Base-by-base conservation (phyloP, 2,113 vertebrate species). In the Grammomys surdaster region DNA sequence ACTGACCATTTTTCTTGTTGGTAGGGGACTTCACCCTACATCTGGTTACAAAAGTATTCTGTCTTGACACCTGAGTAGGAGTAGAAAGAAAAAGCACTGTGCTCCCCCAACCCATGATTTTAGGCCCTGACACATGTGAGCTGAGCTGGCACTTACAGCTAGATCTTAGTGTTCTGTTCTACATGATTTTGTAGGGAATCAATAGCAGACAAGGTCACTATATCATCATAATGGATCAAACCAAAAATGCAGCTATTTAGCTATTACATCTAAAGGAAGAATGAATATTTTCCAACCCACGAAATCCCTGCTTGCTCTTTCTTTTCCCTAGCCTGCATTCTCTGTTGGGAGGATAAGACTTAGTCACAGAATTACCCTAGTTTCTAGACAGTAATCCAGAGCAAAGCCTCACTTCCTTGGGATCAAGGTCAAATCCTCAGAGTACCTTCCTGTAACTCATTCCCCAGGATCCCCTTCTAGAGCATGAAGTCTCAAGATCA, bases 311-410 rank as follows among this genome's bases (percentile, higher is more conserved):
- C 51, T n/a, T 60, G 94, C 51, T 77, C 43, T 48, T 33, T 19
- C 69, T 77, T 60, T 51, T 81, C 31, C 31, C 33, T 67, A 48
- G 19, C 16, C 46, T 89, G 54, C 26, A 51, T 33, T 82, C 56
- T 63, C 40, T 24, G 4, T 3, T 43, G 84, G 7, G 63, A 46
- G 19, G 20, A 1, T 90, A n/a, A 91, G 88, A 69, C 17, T 48
- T 43, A 72, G 58, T 20, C 43, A 65, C 3, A 91, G 60, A 86
- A 63, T 70, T 63, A 73, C n/a, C 76, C n/a, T 54, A n/a, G 17
- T n/a, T 94, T 90, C 58, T 43, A 75, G 43, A 67, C 43, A 84
- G 56, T 40, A 89, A n/a, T 85, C 46, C 84, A 94, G 36, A 91
- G n/a, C 20, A 80, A 96, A 90, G 75, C n/a, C 40, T n/a, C 8